Percentiles rank a stretch among this genome's conserved stretches.
These are phyloP conservation scores for Dreissena rostriformis DNA, from an alignment of 1,140 invertebrate genomes.

Conservation along the genomic window DNA sequence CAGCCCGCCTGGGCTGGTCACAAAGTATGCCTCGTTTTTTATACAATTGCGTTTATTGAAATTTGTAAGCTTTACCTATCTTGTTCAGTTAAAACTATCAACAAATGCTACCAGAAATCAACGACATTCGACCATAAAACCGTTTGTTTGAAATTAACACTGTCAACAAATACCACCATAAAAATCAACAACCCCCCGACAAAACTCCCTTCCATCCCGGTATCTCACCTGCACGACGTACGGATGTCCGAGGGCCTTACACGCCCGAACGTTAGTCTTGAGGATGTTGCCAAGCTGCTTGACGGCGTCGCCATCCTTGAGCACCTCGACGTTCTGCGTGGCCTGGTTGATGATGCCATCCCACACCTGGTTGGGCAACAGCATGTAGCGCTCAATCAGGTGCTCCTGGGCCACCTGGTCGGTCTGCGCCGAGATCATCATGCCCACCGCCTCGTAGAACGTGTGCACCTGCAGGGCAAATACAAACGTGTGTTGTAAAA, in stretches of 20 bases:
- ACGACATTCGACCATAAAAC: no score
- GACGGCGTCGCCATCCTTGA: constrained; percentile 97
- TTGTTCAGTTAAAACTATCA: no score
- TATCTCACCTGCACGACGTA: constrained; percentile 92
- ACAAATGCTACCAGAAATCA: no score
- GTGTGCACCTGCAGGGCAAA: constrained; percentile 92
- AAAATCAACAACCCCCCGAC: no score
- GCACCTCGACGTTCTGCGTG: constrained; percentile 96
- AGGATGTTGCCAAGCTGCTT: constrained; percentile 99
- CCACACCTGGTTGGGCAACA: constrained; percentile 99
- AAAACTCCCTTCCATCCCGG: no score
- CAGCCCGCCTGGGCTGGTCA: no score
- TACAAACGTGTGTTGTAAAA: background rate
- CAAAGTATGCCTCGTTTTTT: no score
- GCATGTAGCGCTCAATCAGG: constrained; percentile 98
- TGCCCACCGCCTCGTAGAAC: constrained; percentile 99
- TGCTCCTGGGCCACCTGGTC: constrained; percentile 93
- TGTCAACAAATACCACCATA: no score
- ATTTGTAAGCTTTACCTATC: no score
- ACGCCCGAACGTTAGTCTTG: constrained; percentile 99
- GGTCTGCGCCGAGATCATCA: constrained; percentile 98
- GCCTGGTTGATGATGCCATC: constrained; percentile 99
- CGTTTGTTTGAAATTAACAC: no score
- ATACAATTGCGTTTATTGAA: no score
- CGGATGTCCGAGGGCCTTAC: constrained; percentile 97